Percentiles rank a stretch among this genome's conserved stretches.
phyloP scores from a whole-genome alignment of 2,797 vertebrate genomes.

The Sebastes nivosus region DNA sequence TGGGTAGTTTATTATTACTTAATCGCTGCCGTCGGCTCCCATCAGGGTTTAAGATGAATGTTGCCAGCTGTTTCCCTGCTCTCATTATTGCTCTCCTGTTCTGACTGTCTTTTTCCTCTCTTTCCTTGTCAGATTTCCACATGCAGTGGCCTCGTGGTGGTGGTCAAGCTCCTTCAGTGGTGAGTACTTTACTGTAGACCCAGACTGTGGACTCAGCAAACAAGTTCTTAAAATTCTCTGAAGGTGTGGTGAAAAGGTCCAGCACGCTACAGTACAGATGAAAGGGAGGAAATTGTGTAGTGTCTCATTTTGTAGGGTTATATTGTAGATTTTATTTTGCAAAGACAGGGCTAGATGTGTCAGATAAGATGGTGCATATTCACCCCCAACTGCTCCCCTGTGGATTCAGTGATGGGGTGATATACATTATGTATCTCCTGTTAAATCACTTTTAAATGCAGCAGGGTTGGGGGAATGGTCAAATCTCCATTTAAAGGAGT shows the following conservation, averaged over 20 bases:
- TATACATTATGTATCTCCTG: conserved; percentile 71
- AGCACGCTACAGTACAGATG: conserved; percentile 1
- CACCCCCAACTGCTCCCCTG: conserved; percentile 42
- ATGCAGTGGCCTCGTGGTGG: conserved; percentile 64
- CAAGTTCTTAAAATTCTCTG: conserved; percentile 33
- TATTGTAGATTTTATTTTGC: conserved; percentile 57
- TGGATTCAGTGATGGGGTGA: conserved; percentile 57
- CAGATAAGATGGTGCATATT: conserved; percentile 63
- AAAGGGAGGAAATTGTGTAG: conserved; percentile 23
- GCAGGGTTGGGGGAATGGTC: conserved; percentile 66
- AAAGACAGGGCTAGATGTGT: conserved; percentile 64
- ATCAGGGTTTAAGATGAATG: conserved; percentile 76
- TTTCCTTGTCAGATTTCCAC: conserved; percentile 27
- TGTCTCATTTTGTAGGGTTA: conserved; percentile 32
- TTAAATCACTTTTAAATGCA: conserved; percentile 75
- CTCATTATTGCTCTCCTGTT: conserved; percentile 32
- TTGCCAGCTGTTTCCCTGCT: conserved; percentile 73
- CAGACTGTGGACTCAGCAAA: conserved; percentile 17
- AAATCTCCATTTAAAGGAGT: conserved; percentile 81
- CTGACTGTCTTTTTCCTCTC: conserved; percentile 27
- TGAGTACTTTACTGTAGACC: conserved; percentile 23
- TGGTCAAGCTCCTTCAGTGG: conserved; percentile 61
- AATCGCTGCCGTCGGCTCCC: conserved; percentile 74
- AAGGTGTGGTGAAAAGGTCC: conserved; percentile 3
- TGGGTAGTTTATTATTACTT: conserved; percentile 77